These are phyloP conservation scores for Pedicia rivosa DNA, from an alignment of 2,888 invertebrate species.

Conservation along the genomic window DNA sequence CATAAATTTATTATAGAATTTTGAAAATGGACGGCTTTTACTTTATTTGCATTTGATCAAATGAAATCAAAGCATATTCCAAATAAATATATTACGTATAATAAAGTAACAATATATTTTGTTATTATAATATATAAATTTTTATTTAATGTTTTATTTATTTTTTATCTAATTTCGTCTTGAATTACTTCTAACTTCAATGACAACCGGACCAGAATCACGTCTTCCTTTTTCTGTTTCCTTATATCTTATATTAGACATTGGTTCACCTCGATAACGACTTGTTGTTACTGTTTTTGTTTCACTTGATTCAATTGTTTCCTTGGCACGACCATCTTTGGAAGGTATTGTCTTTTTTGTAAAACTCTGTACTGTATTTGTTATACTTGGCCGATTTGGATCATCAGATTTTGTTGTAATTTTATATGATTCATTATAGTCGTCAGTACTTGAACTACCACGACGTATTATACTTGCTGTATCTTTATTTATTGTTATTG, in stretches of 20 bases:
- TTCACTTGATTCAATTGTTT: constrained; percentile 54
- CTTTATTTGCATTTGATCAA: too few relatives aligned
- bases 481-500: constrained; percentile 27
- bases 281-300: constrained; percentile 53
- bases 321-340: constrained; percentile 43
- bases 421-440: constrained; percentile 54
- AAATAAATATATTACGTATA: too few relatives aligned
- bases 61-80: too few relatives aligned
- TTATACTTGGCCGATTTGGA: constrained; percentile 48
- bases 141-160: too few relatives aligned
- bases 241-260: constrained; percentile 36
- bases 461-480: constrained; percentile 36
- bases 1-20: too few relatives aligned
- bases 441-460: constrained; percentile 50
- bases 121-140: too few relatives aligned
- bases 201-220: constrained; percentile 36
- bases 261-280: constrained; percentile 36
- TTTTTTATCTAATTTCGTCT: too few relatives aligned
- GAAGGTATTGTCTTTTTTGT: constrained; percentile 51
- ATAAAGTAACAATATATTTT: too few relatives aligned
- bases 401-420: constrained; percentile 50
- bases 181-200: constrained; percentile 36
- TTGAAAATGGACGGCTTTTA: too few relatives aligned
- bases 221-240: constrained; percentile 29
- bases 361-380: constrained; percentile 52